Evolutionary conservation across 2,797 vertebrate genomes (phyloP).

Genomic region (Protosalanx chinensis): DNA sequence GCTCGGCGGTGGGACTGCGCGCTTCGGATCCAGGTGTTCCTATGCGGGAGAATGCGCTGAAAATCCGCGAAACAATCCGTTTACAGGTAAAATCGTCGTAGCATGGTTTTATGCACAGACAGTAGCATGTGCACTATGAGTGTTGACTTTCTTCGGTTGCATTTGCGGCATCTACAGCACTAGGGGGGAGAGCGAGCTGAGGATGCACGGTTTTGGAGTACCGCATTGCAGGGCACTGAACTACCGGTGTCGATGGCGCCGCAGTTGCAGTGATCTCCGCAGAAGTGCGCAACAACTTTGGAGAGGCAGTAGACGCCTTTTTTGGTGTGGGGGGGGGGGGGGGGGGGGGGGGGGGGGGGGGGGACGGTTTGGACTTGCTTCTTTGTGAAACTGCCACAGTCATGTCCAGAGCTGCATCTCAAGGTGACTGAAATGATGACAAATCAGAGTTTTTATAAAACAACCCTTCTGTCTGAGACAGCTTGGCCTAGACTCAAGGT

Average conservation of each 20-base stretch:
- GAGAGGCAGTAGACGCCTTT: neutral
- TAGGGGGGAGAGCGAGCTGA: conserved; percentile 32
- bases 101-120: conserved; percentile 12
- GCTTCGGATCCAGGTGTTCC: conserved; percentile 57
- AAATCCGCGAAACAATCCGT: conserved; percentile 25
- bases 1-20: conserved; percentile 55
- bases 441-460: neutral
- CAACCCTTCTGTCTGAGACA: neutral
- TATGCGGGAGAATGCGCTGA: conserved; percentile 42
- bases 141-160: neutral
- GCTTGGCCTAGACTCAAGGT: conserved; percentile 46
- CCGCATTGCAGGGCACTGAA: conserved; percentile 76
- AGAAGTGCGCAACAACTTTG: conserved; percentile 45
- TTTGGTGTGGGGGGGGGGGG: neutral
- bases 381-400: neutral
- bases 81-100: conserved; percentile 62
- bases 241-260: conserved; percentile 42
- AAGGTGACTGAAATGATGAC: neutral
- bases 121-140: neutral
- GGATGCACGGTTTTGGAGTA: conserved; percentile 33
- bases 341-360: neutral
- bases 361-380: neutral
- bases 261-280: conserved; percentile 39
- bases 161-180: conserved; percentile 20
- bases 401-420: neutral